These are phyloP conservation scores for Mesorhabditis spiculigera DNA, from an alignment of 2,888 invertebrate genomes.

Conservation along the genomic window DNA sequence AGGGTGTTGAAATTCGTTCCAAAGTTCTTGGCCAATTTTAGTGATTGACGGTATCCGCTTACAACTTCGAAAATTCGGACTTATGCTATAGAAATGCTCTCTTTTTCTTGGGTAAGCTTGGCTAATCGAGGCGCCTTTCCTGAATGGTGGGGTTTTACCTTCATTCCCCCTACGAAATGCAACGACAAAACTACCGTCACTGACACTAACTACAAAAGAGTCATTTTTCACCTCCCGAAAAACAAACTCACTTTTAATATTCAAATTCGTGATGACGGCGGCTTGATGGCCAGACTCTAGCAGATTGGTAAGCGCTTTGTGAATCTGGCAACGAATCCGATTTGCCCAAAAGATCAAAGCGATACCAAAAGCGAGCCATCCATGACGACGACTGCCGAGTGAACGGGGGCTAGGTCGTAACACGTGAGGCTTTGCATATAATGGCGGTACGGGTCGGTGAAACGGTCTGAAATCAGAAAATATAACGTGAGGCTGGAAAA, in stretches of 20 bases:
- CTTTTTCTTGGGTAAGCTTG: too few relatives aligned
- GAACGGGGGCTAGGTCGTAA: conserved; percentile 51
- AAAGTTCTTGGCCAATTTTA: neutral
- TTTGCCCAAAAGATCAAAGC: neutral
- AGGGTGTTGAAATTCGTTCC: neutral
- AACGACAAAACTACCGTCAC: conserved; percentile 2
- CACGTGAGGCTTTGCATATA: conserved; percentile 53
- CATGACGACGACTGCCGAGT: conserved; percentile 47
- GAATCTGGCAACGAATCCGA: conserved; percentile 31
- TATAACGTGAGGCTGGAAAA: conserved; percentile 9
- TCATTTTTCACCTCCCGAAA: neutral
- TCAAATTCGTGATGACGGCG: conserved; percentile 35
- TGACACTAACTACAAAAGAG: too few relatives aligned
- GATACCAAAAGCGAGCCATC: conserved; percentile 37
- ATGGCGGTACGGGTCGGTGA: conserved; percentile 44
- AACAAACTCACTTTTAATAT: conserved; percentile 14
- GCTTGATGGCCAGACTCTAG: conserved; percentile 40
- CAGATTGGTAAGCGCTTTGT: conserved; percentile 43
- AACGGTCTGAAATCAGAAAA: conserved; percentile 28
- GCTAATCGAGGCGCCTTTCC: too few relatives aligned
- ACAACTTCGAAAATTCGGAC: too few relatives aligned
- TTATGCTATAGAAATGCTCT: too few relatives aligned
- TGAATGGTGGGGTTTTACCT: too few relatives aligned
- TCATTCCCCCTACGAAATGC: conserved; percentile 14
- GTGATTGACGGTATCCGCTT: too few relatives aligned